Percentiles rank a stretch among this genome's conserved stretches.
phyloP scores from a whole-genome alignment of 2,113 vertebrate genomes.

The Stegostoma tigrinum region DNA sequence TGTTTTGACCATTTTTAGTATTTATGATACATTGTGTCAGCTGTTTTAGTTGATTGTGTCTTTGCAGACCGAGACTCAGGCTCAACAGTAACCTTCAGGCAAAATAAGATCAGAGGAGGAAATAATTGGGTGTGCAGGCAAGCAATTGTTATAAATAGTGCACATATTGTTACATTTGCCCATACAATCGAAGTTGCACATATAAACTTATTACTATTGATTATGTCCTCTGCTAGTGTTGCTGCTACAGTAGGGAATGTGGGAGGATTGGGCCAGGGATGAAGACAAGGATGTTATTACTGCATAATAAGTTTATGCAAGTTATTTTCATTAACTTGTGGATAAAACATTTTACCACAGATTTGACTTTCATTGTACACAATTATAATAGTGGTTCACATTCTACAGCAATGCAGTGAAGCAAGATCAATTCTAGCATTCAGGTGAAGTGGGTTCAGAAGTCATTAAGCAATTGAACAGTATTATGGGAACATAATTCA shows the following conservation, averaged over 20 bases:
- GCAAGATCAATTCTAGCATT: neutral
- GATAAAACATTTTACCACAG: neutral
- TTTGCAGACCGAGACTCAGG: neutral
- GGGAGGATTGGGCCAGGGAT: neutral
- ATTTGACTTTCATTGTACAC: neutral
- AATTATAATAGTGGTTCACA: neutral
- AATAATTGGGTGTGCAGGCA: neutral
- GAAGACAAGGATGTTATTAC: neutral
- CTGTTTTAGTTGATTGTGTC: neutral
- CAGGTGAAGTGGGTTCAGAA: neutral
- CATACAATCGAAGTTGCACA: neutral
- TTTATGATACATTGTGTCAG: neutral
- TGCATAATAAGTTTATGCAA: neutral
- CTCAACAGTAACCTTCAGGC: neutral
- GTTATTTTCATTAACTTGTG: neutral
- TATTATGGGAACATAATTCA: neutral
- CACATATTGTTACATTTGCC: neutral
- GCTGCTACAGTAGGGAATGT: neutral
- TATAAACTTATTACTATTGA: neutral
- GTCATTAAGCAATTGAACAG: neutral
- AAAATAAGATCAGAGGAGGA: neutral
- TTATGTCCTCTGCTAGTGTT: neutral
- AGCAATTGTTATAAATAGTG: neutral
- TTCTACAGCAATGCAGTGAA: neutral
- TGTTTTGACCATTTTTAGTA: neutral